phyloP scores from a whole-genome alignment of 2,797 vertebrate genomes.

The Bradypodion ventrale region DNA sequence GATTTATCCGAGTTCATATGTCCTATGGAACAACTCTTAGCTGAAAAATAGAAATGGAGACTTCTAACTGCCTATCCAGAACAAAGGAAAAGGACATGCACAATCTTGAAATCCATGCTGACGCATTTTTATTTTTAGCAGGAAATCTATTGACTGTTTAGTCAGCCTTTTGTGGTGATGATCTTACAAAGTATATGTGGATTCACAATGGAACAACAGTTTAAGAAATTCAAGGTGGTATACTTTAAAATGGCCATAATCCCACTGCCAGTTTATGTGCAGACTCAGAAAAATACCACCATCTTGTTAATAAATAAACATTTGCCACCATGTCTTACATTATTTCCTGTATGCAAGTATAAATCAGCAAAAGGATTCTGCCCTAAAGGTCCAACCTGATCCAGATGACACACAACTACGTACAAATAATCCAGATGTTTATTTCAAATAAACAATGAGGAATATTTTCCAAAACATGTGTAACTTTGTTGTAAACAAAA shows the following conservation, averaged over 20 bases:
- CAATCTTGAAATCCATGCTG: background rate
- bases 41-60: background rate
- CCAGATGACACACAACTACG: background rate
- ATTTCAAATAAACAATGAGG: background rate
- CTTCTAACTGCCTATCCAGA: background rate
- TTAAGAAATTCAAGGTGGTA: background rate
- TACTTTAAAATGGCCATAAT: background rate
- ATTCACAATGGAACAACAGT: background rate
- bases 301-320: too few relatives aligned
- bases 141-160: background rate
- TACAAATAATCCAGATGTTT: background rate
- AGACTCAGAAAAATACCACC: too few relatives aligned
- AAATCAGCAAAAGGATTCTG: background rate
- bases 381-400: background rate
- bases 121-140: background rate
- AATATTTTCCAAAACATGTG: background rate
- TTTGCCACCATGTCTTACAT: too few relatives aligned
- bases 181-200: background rate
- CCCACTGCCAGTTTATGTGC: too few relatives aligned
- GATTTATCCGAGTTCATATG: background rate
- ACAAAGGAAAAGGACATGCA: background rate
- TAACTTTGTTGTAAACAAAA: background rate
- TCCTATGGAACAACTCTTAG: background rate
- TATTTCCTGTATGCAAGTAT: too few relatives aligned
- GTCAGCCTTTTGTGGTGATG: too few relatives aligned